Evolutionary conservation across 2,888 invertebrate species (phyloP).

Genomic region (Erpobdella octoculata): DNA sequence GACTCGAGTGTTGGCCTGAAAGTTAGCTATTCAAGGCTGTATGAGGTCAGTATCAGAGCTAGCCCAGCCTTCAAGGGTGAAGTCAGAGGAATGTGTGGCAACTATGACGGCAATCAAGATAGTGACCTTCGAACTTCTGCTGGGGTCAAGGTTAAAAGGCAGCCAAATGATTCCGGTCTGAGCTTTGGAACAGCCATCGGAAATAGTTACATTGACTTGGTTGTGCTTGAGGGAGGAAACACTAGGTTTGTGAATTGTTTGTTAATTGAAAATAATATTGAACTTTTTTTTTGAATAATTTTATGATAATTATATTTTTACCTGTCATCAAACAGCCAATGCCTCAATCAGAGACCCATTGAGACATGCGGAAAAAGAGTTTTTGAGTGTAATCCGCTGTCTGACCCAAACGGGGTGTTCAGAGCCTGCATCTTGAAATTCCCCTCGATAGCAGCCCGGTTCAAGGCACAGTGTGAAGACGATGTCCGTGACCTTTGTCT

Average conservation of each 20-base stretch:
- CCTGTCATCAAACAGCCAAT: too few relatives aligned
- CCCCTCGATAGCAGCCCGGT: background rate
- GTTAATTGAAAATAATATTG: background rate
- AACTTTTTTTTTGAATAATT: background rate
- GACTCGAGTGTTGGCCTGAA: background rate
- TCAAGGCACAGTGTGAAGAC: background rate
- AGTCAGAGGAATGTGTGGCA: constrained; percentile 19
- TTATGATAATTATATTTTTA: too few relatives aligned
- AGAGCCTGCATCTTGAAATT: background rate
- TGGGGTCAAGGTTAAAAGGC: background rate
- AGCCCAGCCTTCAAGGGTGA: background rate
- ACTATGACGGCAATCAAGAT: constrained; percentile 12
- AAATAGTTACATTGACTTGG: too few relatives aligned
- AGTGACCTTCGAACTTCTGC: background rate
- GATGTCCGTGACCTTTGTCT: constrained; percentile 13
- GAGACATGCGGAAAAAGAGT: too few relatives aligned
- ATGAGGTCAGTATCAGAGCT: background rate
- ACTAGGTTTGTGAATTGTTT: background rate
- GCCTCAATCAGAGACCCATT: too few relatives aligned
- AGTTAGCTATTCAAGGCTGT: background rate
- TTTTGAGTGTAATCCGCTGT: too few relatives aligned
- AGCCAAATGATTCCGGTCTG: too few relatives aligned
- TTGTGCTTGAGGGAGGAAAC: background rate
- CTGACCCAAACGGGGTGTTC: background rate
- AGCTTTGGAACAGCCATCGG: background rate